A percentile compares a stretch with the other conserved stretches of the same genome.
Conservation (phyloP, 2,113 vertebrate species). For the Rhabdornis inornatus region DNA sequence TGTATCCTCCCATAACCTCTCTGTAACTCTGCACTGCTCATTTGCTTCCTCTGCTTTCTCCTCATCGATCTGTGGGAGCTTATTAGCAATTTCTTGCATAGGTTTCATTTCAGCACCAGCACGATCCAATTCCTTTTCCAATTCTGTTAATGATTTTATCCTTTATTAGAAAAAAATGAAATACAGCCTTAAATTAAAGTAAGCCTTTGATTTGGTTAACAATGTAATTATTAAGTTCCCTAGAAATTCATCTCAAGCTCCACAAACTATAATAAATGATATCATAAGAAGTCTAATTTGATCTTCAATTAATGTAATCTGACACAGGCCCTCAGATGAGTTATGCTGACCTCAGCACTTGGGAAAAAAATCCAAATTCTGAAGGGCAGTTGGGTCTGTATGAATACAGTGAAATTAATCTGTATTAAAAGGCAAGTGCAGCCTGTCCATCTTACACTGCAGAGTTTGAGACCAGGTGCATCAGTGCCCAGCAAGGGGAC, state of each 20-base stretch:
- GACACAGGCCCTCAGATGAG: background rate
- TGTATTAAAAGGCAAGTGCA: background rate
- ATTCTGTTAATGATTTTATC: slow-evolving; percentile 79
- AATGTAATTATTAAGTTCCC: background rate
- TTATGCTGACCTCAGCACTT: background rate
- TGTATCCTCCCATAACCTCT: slow-evolving; percentile 80
- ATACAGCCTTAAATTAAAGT: background rate
- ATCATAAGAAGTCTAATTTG: slow-evolving; percentile 1
- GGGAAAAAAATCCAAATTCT: background rate
- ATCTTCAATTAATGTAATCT: background rate
- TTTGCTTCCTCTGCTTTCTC: slow-evolving; percentile 59
- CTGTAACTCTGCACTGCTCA: slow-evolving; percentile 66
- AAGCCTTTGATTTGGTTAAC: background rate
- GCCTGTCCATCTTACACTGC: background rate
- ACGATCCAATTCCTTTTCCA: slow-evolving; percentile 80
- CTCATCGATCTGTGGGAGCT: slow-evolving; percentile 53
- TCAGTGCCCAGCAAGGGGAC: background rate
- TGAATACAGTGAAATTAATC: background rate
- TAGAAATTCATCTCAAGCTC: slow-evolving; percentile 3
- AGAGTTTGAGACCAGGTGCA: background rate
- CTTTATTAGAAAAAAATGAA: slow-evolving; percentile 70
- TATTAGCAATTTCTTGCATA: slow-evolving; percentile 69
- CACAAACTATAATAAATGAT: background rate
- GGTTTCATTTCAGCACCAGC: slow-evolving; percentile 75
- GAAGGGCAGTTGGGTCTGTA: background rate